Evolutionary conservation across 2,888 invertebrate genomes (phyloP), one percentile per base, ranked within the genome.

Genomic region (Phengaris arion): DNA sequence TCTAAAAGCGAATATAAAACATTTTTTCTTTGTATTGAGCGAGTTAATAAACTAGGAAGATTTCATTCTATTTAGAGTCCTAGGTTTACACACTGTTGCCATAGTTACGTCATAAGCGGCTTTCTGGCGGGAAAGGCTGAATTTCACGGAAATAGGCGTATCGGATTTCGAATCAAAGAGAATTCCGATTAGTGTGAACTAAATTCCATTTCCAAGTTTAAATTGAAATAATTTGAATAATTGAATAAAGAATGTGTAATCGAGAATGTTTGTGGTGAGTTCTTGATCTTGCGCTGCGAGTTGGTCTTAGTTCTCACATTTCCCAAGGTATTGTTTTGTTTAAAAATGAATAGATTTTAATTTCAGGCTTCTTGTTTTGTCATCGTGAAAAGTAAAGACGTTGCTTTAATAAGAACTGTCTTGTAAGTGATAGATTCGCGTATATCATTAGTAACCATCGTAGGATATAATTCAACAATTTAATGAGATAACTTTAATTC

Each of bases 171-270:
- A 69, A 69, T 69, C 69, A 72, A 52, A 72, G 70, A 35, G 22
- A 72, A 54, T 72, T 72, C 35, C 72, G 51, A 72, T 69, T 69
- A 48, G 69, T 52, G 35, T 35, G 22, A 72, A 72, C 72, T 72
- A 54, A 54, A 72, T 72, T 72, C 51, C 35, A 8, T 6, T 70
- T 52, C 54, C 2, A 54, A 70, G 70, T 48, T 70, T 70, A 48
- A 48, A 70, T 51, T 51, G 48, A 51, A 70, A 70, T 70, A 48
- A 48, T 70, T 70, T 70, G 70, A 70, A 69, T 69, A 69, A 8
- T 8, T 46, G 46, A 69, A 51, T 70, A 15, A 48, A 70, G 70
- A 64, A 64, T 6, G 22, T 35, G 22, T n/a, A 48, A 51, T 51
- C 48, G 22, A 15, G 70, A 70, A 70, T 70, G 69, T 70, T 70